A percentile compares a stretch with the other conserved stretches of the same genome.
These are phyloP conservation scores for Talpa occidentalis DNA, from an alignment of 2,113 vertebrate species.

Conservation along the genomic window DNA sequence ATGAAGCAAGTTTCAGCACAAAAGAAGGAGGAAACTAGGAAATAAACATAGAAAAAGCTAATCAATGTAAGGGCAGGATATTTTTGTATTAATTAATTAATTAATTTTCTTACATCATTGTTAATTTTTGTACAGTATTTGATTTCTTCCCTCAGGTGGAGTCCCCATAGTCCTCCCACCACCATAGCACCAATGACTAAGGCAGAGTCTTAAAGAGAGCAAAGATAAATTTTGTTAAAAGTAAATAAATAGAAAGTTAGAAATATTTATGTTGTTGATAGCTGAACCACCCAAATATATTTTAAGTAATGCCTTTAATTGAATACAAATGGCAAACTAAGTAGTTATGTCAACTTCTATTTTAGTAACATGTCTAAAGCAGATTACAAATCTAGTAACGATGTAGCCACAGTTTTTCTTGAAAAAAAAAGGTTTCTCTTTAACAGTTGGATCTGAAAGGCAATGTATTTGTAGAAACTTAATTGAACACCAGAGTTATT, in stretches of 20 bases:
- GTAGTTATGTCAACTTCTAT: slow-evolving; percentile 64
- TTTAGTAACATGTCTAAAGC: slow-evolving; percentile 59
- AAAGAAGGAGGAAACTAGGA: neutral
- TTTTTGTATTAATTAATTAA: no score
- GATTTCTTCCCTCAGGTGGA: no score
- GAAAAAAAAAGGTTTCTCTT: slow-evolving; percentile 37
- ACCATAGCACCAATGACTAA: no score
- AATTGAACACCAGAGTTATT: slow-evolving; percentile 1
- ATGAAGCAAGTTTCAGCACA: neutral
- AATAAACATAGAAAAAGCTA: neutral
- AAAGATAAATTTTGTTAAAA: slow-evolving; percentile 43
- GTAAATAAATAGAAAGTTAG: slow-evolving; percentile 26
- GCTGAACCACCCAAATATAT: neutral
- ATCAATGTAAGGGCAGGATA: neutral
- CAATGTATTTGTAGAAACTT: slow-evolving; percentile 49
- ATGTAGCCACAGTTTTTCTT: slow-evolving; percentile 45
- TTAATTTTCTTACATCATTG: no score
- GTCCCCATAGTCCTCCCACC: no score
- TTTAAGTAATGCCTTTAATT: slow-evolving; percentile 65
- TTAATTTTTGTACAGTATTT: no score
- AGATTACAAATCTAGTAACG: slow-evolving; percentile 53
- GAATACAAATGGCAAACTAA: slow-evolving; percentile 56
- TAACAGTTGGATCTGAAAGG: slow-evolving; percentile 48
- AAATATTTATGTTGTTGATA: neutral
- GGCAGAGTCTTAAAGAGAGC: neutral